phyloP scores from a whole-genome alignment of 1,140 invertebrate species.

The Drosophila bocki region DNA sequence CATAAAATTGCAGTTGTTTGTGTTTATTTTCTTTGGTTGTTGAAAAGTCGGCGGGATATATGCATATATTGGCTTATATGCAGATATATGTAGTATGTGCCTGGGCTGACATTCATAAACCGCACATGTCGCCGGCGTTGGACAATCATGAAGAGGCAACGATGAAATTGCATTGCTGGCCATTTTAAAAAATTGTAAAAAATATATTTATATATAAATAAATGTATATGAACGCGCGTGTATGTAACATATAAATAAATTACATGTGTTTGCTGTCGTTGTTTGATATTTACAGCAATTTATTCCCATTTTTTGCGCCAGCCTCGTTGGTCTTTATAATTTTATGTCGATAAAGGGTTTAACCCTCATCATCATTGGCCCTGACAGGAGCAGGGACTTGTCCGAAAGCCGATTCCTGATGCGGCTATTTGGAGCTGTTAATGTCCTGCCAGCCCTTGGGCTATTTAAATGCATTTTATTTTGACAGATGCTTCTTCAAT shows the following conservation, averaged over 20 bases:
- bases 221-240: not conserved
- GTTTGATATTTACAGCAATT: slow-evolving; percentile 35
- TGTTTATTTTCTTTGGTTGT: slow-evolving; percentile 40
- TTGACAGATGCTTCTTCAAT: slow-evolving; percentile 33
- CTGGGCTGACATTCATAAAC: slow-evolving; percentile 54
- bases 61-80: slow-evolving; percentile 2
- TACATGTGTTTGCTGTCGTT: slow-evolving; percentile 51
- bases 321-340: slow-evolving; percentile 1
- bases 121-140: slow-evolving; percentile 48
- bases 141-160: slow-evolving; percentile 28
- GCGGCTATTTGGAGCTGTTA: slow-evolving; percentile 4
- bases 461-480: slow-evolving; percentile 47
- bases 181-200: slow-evolving; percentile 35
- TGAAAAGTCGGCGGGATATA: not conserved
- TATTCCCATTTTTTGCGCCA: slow-evolving; percentile 37
- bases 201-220: not conserved
- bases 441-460: slow-evolving; percentile 13
- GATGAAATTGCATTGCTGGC: slow-evolving; percentile 48
- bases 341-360: slow-evolving; percentile 37
- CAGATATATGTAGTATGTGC: not conserved
- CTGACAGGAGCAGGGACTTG: slow-evolving; percentile 36
- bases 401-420: slow-evolving; percentile 10
- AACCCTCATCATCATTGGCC: slow-evolving; percentile 42
- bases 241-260: slow-evolving; percentile 39
- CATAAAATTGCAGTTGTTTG: slow-evolving; percentile 43